These are phyloP conservation scores for Fringilla coelebs DNA, from an alignment of 2,797 vertebrate species.

Conservation along the genomic window DNA sequence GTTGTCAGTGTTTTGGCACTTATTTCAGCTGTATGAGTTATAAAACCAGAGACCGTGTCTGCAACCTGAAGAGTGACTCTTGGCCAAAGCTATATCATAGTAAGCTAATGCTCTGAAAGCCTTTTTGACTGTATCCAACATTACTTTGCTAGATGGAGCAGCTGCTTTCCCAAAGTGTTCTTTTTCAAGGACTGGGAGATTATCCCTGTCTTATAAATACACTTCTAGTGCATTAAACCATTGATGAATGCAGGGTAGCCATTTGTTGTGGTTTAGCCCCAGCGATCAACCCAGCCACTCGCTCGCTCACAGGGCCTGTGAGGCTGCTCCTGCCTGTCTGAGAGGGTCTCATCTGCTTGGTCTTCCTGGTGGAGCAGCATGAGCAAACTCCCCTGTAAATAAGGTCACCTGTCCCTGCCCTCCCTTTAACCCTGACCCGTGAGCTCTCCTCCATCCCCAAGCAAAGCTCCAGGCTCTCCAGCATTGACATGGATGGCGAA, in stretches of 20 bases:
- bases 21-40: neutral
- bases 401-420: neutral
- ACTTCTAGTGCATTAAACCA: neutral
- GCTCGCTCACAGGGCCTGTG: neutral
- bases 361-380: neutral
- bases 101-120: neutral
- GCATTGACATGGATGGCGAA: fast-evolving
- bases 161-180: neutral
- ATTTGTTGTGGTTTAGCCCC: neutral
- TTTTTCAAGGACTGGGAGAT: neutral
- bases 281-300: neutral
- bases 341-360: neutral
- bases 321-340: neutral
- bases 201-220: neutral
- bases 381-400: neutral
- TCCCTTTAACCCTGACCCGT: neutral
- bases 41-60: neutral
- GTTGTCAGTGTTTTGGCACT: neutral
- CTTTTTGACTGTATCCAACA: neutral
- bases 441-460: neutral
- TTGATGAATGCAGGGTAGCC: neutral
- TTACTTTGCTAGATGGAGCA: neutral
- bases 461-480: neutral
- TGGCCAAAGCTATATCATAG: neutral
- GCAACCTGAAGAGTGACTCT: neutral